Percentiles rank a stretch among this genome's conserved stretches.
Evolutionary conservation across 2,888 invertebrate species (phyloP).

Genomic region (Drosophila multiciliata): DNA sequence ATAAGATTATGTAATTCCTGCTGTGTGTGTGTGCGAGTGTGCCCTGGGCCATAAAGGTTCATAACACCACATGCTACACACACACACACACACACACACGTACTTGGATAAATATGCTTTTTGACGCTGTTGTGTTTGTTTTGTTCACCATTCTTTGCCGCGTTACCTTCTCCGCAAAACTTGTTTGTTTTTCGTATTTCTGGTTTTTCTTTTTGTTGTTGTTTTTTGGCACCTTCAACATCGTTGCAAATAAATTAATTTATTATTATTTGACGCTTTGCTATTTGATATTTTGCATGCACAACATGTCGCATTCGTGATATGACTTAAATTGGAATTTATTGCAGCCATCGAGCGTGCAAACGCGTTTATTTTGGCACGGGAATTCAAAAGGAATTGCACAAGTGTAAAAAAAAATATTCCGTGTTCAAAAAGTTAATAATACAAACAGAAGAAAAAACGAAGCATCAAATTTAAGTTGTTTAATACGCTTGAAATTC

Average conservation of each 20-base stretch:
- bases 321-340: constrained; percentile 71
- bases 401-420: constrained; percentile 3
- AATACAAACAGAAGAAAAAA: background rate
- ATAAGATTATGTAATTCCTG: constrained; percentile 71
- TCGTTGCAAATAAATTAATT: constrained; percentile 77
- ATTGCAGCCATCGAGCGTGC: constrained; percentile 42
- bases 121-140: constrained; percentile 34
- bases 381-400: constrained; percentile 7
- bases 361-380: constrained; percentile 3
- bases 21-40: constrained; percentile 13
- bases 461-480: background rate
- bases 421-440: constrained; percentile 10
- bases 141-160: constrained; percentile 49
- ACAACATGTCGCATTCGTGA: constrained; percentile 67
- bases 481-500: background rate
- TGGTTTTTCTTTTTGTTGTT: constrained; percentile 10
- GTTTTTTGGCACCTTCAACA: constrained; percentile 22
- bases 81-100: constrained; percentile 4
- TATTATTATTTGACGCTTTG: constrained; percentile 67
- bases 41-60: constrained; percentile 57
- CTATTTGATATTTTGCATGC: constrained; percentile 63
- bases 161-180: constrained; percentile 39
- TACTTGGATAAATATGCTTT: constrained; percentile 63
- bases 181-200: constrained; percentile 45
- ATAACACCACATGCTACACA: constrained; percentile 33